Base-by-base conservation (phyloP, 2,113 vertebrate species). In the Eulacestoma nigropectus region DNA sequence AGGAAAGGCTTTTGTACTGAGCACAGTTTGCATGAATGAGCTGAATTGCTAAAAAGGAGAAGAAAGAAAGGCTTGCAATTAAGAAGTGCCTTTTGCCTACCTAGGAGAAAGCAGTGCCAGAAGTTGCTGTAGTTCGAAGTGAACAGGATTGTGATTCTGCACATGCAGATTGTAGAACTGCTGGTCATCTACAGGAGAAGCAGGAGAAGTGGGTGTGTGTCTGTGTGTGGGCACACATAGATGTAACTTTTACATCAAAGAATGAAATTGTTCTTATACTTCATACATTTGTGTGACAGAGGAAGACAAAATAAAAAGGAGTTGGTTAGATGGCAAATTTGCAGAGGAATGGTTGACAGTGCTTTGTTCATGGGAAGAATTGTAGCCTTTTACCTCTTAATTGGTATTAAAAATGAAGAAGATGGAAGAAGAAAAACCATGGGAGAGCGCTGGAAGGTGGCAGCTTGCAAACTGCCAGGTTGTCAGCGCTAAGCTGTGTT, bases 1-100 rank as follows among this genome's bases (percentile, higher is more conserved):
- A 75, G 53, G 39, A 80, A 68, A 35, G 49, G 14, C n/a, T 81
- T 81, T 90, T 84, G n/a, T 70, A 29, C 64, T 67, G 87, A 87
- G 42, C 39, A 21, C 46, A 88, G 49, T 42, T 84, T n/a, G 46
- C 13, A 25, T 0, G 5, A 87, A 69, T 76, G 46, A 92, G 29
- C 25, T 52, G 64, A 68, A 74, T 32, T 39, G 9, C 50, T 74
- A 62, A 70, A 78, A 82, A 65, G 23, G 27, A 64, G 41, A 52
- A 47, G 65, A 30, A 75, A 75, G 44, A 64, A 59, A 76, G 37
- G 49, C 21, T 56, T 86, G 27, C 49, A 64, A 23, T 60, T 86
- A 84, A 62, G 70, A 70, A 86, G 14, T 86, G 37, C 50, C n/a
- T 76, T 89, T 74, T 74, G 68, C 50, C 32, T 74, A 29, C 56